phyloP scores from a whole-genome alignment of 2,113 vertebrate genomes.

The Columba janthina region DNA sequence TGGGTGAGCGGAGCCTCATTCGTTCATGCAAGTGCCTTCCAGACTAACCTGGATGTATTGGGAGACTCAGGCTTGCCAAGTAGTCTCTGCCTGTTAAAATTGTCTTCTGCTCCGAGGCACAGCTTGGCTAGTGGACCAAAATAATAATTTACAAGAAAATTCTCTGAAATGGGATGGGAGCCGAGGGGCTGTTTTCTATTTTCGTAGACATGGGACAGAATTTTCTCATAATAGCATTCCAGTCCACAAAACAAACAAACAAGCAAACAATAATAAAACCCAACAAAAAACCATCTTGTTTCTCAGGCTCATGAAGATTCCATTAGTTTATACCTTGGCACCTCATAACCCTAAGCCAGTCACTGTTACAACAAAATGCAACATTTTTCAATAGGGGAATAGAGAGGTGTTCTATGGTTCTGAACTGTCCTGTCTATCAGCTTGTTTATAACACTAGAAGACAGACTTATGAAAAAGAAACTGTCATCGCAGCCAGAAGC shows the following conservation, averaged over 20 bases:
- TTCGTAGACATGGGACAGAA: neutral
- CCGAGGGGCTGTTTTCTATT: neutral
- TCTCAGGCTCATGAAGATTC: neutral
- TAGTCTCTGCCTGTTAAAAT: neutral
- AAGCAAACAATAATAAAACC: neutral
- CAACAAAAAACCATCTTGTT: neutral
- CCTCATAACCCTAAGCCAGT: neutral
- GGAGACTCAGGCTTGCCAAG: neutral
- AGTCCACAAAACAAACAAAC: neutral
- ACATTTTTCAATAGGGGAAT: neutral
- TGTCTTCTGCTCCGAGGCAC: slow-evolving; percentile 7
- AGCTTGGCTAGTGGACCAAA: neutral
- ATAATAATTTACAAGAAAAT: neutral
- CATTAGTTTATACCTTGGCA: neutral
- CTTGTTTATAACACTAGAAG: neutral
- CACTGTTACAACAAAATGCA: neutral
- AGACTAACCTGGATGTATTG: neutral
- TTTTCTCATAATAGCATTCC: neutral
- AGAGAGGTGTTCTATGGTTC: neutral
- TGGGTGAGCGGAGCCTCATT: neutral
- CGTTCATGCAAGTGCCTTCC: neutral
- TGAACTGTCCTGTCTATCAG: neutral
- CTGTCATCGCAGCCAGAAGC: neutral
- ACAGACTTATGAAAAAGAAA: neutral
- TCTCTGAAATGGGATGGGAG: neutral